Base-by-base conservation (phyloP, 1,140 invertebrate genomes). In the Leptestheria dahalacensis region DNA sequence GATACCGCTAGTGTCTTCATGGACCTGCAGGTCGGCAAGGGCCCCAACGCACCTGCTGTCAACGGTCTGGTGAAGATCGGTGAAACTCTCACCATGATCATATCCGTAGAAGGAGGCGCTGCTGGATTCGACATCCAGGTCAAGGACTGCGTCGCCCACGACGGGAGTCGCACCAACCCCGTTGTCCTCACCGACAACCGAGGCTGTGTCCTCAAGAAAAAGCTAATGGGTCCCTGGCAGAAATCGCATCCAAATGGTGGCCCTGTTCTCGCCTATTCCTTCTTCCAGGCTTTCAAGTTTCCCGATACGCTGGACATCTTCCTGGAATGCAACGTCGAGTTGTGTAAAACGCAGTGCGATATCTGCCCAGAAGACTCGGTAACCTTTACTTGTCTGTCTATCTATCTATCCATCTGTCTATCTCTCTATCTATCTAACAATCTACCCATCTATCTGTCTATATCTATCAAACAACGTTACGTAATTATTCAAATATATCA, bases 271-370 rank as follows among this genome's bases (percentile, higher is more conserved):
- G 84, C 86, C 0, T 91, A 82, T 64, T 83, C 87, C 0, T 85
- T 79, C 71, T 84, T 91, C 70, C 83, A 85, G 69, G 86, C 86
- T 0, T 90, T 91, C 70, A 90, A 90, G 71, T 91, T 91, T 71
- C 88, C 88, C 0, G 87, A 91, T 67, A 80, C 84, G 23, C 87
- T 89, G 82, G 86, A 91, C 65, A 73, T 91, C 11, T 82, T 82
- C 61, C 79, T 91, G 46, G 85, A 88, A 66, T 91, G 88, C 66
- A 86, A 88, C 60, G 81, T 91, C 0, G 85, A 90, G 66, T 71
- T 91, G 0, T 90, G 87, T 65, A 89, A 90, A 72, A 82, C 79
- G 11, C 79, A 84, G 62, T 89, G 86, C 65, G 80, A 85, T 52
- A 77, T 81, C 12, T 88, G 85, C 66, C 79, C 82, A 0, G 78